These are phyloP conservation scores for Yoshiicerus persimilis DNA, from an alignment of 1,140 invertebrate genomes.

Conservation along the genomic window DNA sequence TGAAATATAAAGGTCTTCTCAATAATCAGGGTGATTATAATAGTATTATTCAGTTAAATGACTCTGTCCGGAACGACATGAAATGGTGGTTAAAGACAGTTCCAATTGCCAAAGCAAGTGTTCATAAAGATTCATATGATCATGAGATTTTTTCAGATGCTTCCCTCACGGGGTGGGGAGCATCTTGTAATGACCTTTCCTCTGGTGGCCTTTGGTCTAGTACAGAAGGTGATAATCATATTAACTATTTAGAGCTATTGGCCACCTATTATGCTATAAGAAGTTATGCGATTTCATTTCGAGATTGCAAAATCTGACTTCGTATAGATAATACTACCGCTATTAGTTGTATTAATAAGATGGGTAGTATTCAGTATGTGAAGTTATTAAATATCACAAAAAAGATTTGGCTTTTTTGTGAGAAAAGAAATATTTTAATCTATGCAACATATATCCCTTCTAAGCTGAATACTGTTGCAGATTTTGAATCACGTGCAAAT, in stretches of 20 bases:
- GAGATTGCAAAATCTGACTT: not conserved
- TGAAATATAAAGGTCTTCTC: not conserved
- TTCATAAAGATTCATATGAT: not conserved
- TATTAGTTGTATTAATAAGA: slow-evolving; percentile 28
- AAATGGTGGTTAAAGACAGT: not conserved
- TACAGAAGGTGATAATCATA: not conserved
- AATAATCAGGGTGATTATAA: not conserved
- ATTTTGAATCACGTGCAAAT: not conserved
- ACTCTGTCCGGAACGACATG: not conserved
- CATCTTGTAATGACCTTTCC: not conserved
- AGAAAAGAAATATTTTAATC: not conserved
- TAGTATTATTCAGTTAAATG: not conserved
- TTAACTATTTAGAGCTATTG: slow-evolving; percentile 31
- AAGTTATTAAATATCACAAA: not conserved
- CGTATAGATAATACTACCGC: slow-evolving; percentile 30
- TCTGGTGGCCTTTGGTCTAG: not conserved
- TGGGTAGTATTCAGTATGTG: not conserved
- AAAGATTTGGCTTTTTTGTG: slow-evolving; percentile 28
- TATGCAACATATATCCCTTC: slow-evolving; percentile 8
- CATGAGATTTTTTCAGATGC: slow-evolving; percentile 10
- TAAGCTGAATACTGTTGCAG: not conserved
- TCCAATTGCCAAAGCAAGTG: not conserved
- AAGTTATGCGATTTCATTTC: not conserved
- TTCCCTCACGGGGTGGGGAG: not conserved
- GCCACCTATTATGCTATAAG: not conserved